Conservation (phyloP, 1,140 invertebrate genomes). For the Bilobella aurantiaca region DNA sequence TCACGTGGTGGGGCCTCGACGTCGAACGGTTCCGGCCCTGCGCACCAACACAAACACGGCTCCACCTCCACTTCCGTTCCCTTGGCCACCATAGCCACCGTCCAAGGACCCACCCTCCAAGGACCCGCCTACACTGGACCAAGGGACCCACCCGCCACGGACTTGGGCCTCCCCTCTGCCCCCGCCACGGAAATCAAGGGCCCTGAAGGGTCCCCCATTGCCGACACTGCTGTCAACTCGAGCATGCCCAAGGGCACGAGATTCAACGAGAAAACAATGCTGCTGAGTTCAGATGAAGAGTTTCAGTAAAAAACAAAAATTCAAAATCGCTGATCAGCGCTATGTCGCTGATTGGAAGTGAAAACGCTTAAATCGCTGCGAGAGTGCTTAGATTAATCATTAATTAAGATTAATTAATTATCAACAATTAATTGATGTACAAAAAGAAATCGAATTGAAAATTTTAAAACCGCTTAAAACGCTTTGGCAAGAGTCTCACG, state of each 20-base stretch:
- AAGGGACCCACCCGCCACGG: no score
- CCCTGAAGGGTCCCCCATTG: background rate
- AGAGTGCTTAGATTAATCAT: no score
- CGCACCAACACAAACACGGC: conserved; percentile 1
- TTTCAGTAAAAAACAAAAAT: conserved; percentile 68
- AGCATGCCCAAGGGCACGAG: conserved; percentile 67
- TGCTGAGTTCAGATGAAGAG: conserved; percentile 92
- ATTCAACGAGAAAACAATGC: conserved; percentile 91
- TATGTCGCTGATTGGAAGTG: no score
- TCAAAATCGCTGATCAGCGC: no score
- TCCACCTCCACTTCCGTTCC: background rate
- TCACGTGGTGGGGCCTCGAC: conserved; percentile 5
- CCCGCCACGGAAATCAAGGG: background rate
- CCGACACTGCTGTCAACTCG: conserved; percentile 48
- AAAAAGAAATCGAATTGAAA: no score
- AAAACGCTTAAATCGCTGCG: no score
- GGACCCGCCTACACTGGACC: background rate
- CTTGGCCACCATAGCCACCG: background rate
- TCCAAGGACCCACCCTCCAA: background rate
- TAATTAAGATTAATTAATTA: no score
- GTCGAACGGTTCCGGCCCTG: background rate
- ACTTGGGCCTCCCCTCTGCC: no score
- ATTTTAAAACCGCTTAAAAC: no score
- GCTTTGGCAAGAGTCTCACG: no score
- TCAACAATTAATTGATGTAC: no score